Base-by-base conservation (phyloP, 1,140 invertebrate species). In the Cydia amplana region DNA sequence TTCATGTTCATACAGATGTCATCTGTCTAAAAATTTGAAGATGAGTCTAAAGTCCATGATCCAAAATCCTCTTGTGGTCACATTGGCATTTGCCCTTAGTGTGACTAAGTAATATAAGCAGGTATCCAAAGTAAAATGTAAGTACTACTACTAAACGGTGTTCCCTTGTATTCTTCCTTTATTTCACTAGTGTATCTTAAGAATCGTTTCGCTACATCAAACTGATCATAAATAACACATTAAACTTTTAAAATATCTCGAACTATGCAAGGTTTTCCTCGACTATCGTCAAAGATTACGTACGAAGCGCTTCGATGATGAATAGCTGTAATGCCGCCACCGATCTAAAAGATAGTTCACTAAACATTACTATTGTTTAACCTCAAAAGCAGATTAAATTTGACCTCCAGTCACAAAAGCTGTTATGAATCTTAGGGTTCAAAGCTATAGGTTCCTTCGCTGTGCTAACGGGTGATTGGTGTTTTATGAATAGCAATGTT, bases 241-340 rank as follows among this genome's bases (percentile, higher is more conserved):
- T 55, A 55, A 18, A 55, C 9, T 23, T 60, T 46, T 23, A 60
- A 60, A 60, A 60, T 10, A 60, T 60, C 6, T 23, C 18, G 16
- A 60, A 23, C 55, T 23, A 60, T 60, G 7, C 20, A 60, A 60
- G 7, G 23, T 7, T 23, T 60, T 20, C 16, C 18, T 60, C 20
- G 55, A 23, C 55, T 60, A 60, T 60, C 55, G 18, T 60, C 55
- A 23, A 23, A 60, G 55, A 60, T 60, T 60, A 60, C 9, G 55
- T 23, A 10, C 55, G 18, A 23, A 60, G 55, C 20, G 55, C 55
- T 7, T 1, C 55, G 18, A 60, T 60, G 55, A 60, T 60, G 55
- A 60, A 60, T 23, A 23, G 55, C 10, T 9, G 55, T 23, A 60
- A 60, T 60, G 2, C 55, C 55, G 55, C 16, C 49, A 23, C 6